These are phyloP conservation scores for Ctenicera cuprea DNA, from an alignment of 2,888 invertebrate genomes.

Conservation along the genomic window DNA sequence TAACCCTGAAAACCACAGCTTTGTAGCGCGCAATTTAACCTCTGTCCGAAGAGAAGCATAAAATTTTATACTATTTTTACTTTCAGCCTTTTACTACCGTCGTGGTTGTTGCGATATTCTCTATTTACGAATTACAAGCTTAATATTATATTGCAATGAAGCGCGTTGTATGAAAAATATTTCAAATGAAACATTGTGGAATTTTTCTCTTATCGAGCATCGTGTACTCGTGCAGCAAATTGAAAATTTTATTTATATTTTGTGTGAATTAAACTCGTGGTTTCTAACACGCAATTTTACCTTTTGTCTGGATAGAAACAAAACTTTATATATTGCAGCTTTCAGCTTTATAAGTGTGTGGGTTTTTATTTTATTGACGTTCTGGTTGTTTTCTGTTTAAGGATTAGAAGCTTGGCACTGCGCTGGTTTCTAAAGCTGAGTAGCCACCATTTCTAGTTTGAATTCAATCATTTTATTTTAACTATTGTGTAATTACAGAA, in stretches of 20 bases:
- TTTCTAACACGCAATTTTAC: conserved; percentile 15
- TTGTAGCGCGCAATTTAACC: background rate
- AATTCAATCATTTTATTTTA: too few relatives aligned
- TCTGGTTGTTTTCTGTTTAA: conserved; percentile 26
- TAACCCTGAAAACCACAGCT: background rate
- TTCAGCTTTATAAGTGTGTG: conserved; percentile 17
- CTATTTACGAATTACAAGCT: background rate
- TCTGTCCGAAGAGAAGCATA: conserved; percentile 5
- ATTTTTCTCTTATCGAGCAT: background rate
- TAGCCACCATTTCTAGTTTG: background rate
- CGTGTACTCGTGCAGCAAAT: background rate
- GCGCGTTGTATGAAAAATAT: background rate
- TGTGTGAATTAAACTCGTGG: background rate
- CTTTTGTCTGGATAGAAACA: conserved; percentile 16
- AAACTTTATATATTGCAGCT: conserved; percentile 24
- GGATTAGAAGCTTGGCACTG: conserved; percentile 21
- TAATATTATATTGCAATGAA: background rate
- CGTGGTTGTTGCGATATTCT: conserved; percentile 1
- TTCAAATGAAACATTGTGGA: too few relatives aligned
- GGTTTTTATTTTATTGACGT: conserved; percentile 26
- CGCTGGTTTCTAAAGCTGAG: conserved; percentile 18
- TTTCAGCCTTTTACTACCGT: background rate
- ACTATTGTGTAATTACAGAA: too few relatives aligned
- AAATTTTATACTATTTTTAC: conserved; percentile 11
- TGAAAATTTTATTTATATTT: conserved; percentile 11